Evolutionary conservation across 1,140 invertebrate genomes (phyloP).

Genomic region (Drosophila virilis): DNA sequence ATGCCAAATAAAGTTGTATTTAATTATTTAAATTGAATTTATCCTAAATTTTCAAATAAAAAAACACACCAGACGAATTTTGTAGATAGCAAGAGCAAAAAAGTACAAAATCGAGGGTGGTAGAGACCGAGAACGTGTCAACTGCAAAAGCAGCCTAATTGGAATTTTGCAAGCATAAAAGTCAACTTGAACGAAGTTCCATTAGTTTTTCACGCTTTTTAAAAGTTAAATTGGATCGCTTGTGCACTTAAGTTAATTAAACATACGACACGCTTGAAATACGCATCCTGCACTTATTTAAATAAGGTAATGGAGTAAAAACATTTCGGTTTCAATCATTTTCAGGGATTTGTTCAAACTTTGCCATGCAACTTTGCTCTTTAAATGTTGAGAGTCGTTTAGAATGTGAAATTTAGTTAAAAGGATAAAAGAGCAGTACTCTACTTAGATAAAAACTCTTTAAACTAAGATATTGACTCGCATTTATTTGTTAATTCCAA

Average conservation of each 20-base stretch:
- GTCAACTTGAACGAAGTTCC: slow-evolving; percentile 54
- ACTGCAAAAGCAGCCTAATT: slow-evolving; percentile 51
- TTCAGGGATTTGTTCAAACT: slow-evolving; percentile 20
- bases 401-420: background rate
- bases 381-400: background rate
- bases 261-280: slow-evolving; percentile 33
- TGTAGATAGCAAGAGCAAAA: too few species aligned
- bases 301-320: slow-evolving; percentile 39
- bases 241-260: slow-evolving; percentile 66
- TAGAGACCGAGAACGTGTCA: slow-evolving; percentile 12
- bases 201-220: slow-evolving; percentile 25
- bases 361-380: slow-evolving; percentile 7
- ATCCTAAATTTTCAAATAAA: too few species aligned
- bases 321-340: slow-evolving; percentile 13
- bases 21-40: background rate
- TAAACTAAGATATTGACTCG: too few species aligned
- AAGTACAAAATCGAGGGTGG: too few species aligned
- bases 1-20: background rate
- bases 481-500: too few species aligned
- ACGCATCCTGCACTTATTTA: slow-evolving; percentile 21
- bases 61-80: background rate
- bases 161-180: slow-evolving; percentile 47
- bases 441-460: too few species aligned
- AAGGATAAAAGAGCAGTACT: too few species aligned
- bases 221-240: slow-evolving; percentile 61